Evolutionary conservation across 2,797 vertebrate species (phyloP).

Genomic region (Hemitrygon akajei): DNA sequence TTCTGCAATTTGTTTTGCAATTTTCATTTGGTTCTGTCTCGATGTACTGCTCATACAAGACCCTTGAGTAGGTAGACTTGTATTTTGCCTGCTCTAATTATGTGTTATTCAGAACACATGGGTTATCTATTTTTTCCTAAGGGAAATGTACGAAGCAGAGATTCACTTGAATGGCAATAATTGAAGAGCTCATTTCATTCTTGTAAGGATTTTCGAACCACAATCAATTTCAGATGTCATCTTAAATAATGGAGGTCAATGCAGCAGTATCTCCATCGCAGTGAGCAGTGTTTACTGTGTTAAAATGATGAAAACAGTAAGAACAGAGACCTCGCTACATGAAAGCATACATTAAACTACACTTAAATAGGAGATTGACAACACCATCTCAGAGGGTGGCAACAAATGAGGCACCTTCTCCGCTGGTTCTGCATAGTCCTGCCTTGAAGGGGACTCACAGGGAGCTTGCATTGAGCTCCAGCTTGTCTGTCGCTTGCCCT

Average conservation of each 20-base stretch:
- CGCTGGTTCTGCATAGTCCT: not conserved
- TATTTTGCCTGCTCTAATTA: conserved; percentile 46
- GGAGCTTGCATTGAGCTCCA: too few species aligned
- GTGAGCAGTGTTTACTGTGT: conserved; percentile 50
- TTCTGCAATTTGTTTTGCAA: conserved; percentile 2
- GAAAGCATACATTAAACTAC: conserved; percentile 46
- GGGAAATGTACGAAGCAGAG: conserved; percentile 48
- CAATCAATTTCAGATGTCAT: conserved; percentile 65
- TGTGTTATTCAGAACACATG: conserved; percentile 50
- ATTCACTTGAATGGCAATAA: conserved; percentile 62
- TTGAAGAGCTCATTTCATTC: conserved; percentile 69
- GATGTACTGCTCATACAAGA: conserved; percentile 15
- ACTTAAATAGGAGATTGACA: conserved; percentile 49
- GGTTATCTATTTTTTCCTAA: conserved; percentile 49
- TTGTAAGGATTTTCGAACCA: conserved; percentile 64
- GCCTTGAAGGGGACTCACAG: not conserved
- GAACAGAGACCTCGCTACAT: conserved; percentile 45
- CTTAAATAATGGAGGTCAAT: conserved; percentile 65
- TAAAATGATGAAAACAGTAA: conserved; percentile 47
- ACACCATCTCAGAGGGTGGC: not conserved
- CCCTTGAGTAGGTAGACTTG: conserved; percentile 44
- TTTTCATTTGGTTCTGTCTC: conserved; percentile 31
- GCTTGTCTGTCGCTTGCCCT: too few species aligned
- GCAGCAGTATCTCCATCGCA: conserved; percentile 43
- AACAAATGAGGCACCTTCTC: not conserved